A percentile compares a stretch with the other conserved stretches of the same genome.
Conservation (phyloP, 2,888 invertebrate genomes). For the Chalcosyrphus nemorum region DNA sequence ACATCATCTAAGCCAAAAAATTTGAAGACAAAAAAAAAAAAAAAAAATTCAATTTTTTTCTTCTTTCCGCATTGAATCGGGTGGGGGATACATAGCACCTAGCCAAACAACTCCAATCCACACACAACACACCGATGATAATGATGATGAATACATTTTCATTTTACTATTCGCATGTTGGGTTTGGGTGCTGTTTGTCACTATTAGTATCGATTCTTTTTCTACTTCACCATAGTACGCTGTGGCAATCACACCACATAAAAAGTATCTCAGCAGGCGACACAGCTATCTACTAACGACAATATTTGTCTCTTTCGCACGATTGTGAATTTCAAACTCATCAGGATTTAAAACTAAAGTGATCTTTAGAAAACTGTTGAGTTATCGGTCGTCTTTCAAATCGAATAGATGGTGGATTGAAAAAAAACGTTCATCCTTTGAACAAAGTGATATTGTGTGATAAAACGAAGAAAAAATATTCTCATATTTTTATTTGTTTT, state of each 20-base stretch:
- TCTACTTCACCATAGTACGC: conserved; percentile 42
- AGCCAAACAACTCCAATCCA: background rate
- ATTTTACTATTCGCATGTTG: conserved; percentile 47
- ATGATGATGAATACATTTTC: conserved; percentile 59
- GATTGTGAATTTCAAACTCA: conserved; percentile 52
- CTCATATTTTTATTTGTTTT: too few species aligned
- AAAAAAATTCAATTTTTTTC: conserved; percentile 38
- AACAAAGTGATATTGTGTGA: conserved; percentile 49
- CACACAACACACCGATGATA: conserved; percentile 6
- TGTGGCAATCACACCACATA: conserved; percentile 37
- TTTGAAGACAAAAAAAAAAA: conserved; percentile 25
- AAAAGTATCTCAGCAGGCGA: conserved; percentile 23
- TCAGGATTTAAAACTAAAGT: conserved; percentile 74
- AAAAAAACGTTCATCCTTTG: conserved; percentile 14
- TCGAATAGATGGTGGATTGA: conserved; percentile 66
- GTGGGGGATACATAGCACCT: background rate
- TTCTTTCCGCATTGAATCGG: conserved; percentile 65
- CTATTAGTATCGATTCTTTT: conserved; percentile 61
- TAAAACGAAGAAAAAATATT: conserved; percentile 21
- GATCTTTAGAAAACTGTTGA: conserved; percentile 67
- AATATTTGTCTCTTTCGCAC: conserved; percentile 30
- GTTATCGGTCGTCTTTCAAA: conserved; percentile 73
- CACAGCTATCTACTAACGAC: conserved; percentile 12
- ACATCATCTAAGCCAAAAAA: background rate
- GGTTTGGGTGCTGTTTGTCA: conserved; percentile 49